These are phyloP conservation scores for Chrosomus eos DNA, from an alignment of 2,797 vertebrate genomes.

Conservation along the genomic window DNA sequence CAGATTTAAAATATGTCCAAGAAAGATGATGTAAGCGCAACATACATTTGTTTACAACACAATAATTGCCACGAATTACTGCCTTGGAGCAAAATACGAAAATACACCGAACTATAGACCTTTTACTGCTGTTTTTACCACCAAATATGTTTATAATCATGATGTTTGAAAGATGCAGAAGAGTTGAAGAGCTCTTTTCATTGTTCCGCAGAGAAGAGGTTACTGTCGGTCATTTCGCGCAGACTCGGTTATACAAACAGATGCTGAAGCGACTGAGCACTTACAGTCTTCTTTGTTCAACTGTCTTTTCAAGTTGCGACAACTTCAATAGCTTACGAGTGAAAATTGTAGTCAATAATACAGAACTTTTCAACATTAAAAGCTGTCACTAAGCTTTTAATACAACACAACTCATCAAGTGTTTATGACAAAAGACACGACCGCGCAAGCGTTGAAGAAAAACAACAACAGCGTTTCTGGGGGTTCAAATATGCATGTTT, in stretches of 20 bases:
- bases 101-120: background rate
- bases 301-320: background rate
- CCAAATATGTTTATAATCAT: rapidly evolving
- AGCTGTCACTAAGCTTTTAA: background rate
- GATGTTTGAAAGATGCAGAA: background rate
- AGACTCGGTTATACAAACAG: conserved; percentile 36
- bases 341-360: background rate
- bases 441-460: background rate
- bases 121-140: background rate
- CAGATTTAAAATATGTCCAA: background rate
- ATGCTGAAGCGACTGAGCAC: conserved; percentile 39
- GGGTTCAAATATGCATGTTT: background rate
- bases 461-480: background rate
- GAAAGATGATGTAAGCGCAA: background rate
- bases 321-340: background rate
- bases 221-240: conserved; percentile 77
- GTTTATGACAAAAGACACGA: background rate
- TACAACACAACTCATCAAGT: background rate
- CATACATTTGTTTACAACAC: background rate
- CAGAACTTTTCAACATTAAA: background rate
- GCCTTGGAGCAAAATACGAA: background rate
- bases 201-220: conserved; percentile 73
- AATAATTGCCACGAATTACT: background rate
- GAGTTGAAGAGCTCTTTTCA: conserved; percentile 56
- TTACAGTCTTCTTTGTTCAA: conserved; percentile 9